These are phyloP conservation scores for Agonopterix arenella DNA, from an alignment of 2,888 invertebrate genomes.

Conservation along the genomic window DNA sequence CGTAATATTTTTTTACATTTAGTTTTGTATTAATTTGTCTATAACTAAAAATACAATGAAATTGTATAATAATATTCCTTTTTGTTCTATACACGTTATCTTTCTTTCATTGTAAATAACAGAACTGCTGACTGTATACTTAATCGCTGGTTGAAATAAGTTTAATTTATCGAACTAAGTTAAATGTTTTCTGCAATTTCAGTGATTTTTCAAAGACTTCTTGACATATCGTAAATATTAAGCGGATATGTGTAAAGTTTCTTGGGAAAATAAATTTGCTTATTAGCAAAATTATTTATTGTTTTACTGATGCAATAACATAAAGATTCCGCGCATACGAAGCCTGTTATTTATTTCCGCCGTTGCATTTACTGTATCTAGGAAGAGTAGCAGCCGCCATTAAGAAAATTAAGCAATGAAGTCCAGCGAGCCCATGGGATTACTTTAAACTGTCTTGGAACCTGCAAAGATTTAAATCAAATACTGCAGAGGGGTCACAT, in stretches of 20 bases:
- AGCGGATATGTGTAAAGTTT: constrained; percentile 60
- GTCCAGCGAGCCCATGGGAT: too few species aligned
- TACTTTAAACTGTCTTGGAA: too few species aligned
- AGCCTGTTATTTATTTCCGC: too few species aligned
- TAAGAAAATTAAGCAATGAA: too few species aligned
- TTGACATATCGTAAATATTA: constrained; percentile 69
- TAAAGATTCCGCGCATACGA: too few species aligned
- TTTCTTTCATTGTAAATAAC: constrained; percentile 8
- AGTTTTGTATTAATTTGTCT: background rate
- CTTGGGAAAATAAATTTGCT: constrained; percentile 68
- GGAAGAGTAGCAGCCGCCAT: too few species aligned
- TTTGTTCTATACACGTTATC: constrained; percentile 1
- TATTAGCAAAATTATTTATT: constrained; percentile 42
- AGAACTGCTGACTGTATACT: background rate
- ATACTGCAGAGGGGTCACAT: too few species aligned
- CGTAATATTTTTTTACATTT: constrained; percentile 2
- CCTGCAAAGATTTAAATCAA: too few species aligned
- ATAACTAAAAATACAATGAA: too few species aligned
- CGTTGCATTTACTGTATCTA: too few species aligned
- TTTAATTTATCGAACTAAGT: constrained; percentile 7
- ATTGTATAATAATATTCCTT: background rate
- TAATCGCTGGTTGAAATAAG: constrained; percentile 6
- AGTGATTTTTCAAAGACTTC: constrained; percentile 66
- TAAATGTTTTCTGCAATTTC: constrained; percentile 30
- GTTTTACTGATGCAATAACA: too few species aligned